Evolutionary conservation across 2,797 vertebrate species (phyloP), one percentile per base, ranked within the genome.

Genomic region (Sebastes diaconus): DNA sequence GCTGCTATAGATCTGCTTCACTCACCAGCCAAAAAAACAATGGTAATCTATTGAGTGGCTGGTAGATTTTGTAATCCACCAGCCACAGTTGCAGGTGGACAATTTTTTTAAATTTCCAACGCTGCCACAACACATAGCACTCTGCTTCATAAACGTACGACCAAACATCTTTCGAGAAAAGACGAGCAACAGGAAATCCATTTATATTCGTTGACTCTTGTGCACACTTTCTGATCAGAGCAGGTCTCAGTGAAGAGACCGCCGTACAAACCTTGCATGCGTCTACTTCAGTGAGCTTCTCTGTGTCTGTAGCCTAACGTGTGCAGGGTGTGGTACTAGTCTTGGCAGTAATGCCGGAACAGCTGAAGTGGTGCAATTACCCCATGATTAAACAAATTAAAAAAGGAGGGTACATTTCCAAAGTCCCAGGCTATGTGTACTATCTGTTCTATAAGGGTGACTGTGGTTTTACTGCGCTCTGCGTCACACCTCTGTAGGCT

Each of bases 241-340:
- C 63, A 58, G 64, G 50, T 68, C 14, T 63, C 9, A 61, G 57
- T 25, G 32, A 30, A 61, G 27, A 59, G 4, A n/a, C 68, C 25
- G 0, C 42, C 8, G 6, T 12, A 34, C 57, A 69, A 39, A 66
- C 69, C 24, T n/a, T 0, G 4, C 14, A 11, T 14, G 46, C 59
- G 71, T 70, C 63, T 73, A 4, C 52, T 69, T 8, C 50, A 8
- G 13, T 68, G 69, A 82, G 39, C 50, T 30, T 73, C 18, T 24
- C n/a, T 69, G 39, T 61, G 34, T 65, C 20, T 86, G 76, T 20
- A 60, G 30, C 42, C 16, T 32, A 11, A 59, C 58, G 72, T 66
- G 46, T 68, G 36, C 59, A 82, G 90, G 88, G 92, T 65, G 91
- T 89, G 90, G 85, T 74, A 7, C 67, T 29, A 3, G 42, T 73